Evolutionary conservation across 1,140 invertebrate species (phyloP).

Genomic region (Cardiocondyla obscurior): DNA sequence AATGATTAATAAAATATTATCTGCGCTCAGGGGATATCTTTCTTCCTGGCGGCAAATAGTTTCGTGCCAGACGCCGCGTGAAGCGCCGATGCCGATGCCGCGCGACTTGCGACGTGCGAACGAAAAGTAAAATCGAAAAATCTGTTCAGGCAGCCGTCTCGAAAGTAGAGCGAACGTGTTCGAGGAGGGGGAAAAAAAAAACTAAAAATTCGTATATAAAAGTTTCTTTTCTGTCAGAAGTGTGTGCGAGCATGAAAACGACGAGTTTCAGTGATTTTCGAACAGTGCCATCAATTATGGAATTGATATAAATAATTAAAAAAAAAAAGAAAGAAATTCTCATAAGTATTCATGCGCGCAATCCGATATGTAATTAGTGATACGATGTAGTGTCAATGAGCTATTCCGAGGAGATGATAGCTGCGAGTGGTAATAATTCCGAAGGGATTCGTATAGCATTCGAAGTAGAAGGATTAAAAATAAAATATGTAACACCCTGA

Average conservation of each 20-base stretch:
- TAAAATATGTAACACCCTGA: too few relatives aligned
- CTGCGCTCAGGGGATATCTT: conserved; percentile 70
- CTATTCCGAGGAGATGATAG: not conserved
- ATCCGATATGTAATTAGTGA: not conserved
- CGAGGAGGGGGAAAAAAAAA: not conserved
- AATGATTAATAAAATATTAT: conserved; percentile 81
- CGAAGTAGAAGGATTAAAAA: not conserved
- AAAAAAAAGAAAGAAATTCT: too few relatives aligned
- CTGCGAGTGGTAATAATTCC: not conserved
- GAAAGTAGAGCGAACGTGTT: not conserved
- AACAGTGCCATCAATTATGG: not conserved
- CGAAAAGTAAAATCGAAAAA: not conserved
- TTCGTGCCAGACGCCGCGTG: conserved; percentile 71
- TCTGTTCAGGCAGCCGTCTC: not conserved
- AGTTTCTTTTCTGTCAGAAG: not conserved
- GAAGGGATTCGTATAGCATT: not conserved
- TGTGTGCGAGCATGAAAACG: not conserved
- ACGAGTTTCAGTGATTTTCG: not conserved
- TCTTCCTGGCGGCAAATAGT: conserved; percentile 75
- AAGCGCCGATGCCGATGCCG: conserved; percentile 36
- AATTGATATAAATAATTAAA: not conserved
- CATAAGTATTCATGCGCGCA: not conserved
- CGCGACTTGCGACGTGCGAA: not conserved
- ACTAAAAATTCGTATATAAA: not conserved
- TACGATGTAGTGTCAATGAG: not conserved